Conservation (phyloP, 2,113 vertebrate species). For the Protobothrops mucrosquamatus region DNA sequence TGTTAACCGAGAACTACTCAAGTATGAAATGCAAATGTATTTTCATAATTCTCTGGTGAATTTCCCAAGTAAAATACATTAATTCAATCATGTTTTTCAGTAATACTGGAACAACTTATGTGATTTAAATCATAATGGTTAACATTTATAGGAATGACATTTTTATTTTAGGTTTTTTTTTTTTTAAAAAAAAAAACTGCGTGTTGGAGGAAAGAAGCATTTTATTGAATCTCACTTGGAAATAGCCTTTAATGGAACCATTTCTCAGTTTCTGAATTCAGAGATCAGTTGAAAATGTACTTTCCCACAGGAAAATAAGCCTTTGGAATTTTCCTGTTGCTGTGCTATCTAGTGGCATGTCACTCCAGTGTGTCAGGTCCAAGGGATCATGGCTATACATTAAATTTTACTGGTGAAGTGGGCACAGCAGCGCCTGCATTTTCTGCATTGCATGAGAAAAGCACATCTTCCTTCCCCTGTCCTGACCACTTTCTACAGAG, state of each 20-base stretch:
- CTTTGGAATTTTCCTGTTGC: background rate
- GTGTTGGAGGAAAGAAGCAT: background rate
- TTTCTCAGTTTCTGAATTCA: background rate
- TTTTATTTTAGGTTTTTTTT: background rate
- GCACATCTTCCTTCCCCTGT: too few relatives aligned
- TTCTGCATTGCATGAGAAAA: too few relatives aligned
- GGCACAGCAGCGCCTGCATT: too few relatives aligned
- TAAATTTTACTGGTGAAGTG: too few relatives aligned
- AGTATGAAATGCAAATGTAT: background rate
- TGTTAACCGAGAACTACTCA: background rate
- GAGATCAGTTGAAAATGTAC: too few relatives aligned
- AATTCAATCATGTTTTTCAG: slow-evolving; percentile 16
- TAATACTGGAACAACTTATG: slow-evolving; percentile 12
- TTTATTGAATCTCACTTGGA: background rate
- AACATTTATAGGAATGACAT: background rate
- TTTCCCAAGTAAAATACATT: slow-evolving; percentile 17
- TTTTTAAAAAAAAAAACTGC: background rate
- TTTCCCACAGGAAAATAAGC: background rate
- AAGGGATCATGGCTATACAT: too few relatives aligned
- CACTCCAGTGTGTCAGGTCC: too few relatives aligned
- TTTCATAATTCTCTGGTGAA: slow-evolving; percentile 12
- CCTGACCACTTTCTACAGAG: too few relatives aligned
- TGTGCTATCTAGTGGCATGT: background rate
- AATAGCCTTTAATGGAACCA: background rate
- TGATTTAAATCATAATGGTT: slow-evolving; percentile 12